These are phyloP conservation scores for Pao palembangensis DNA, from an alignment of 2,113 vertebrate genomes.

Conservation along the genomic window DNA sequence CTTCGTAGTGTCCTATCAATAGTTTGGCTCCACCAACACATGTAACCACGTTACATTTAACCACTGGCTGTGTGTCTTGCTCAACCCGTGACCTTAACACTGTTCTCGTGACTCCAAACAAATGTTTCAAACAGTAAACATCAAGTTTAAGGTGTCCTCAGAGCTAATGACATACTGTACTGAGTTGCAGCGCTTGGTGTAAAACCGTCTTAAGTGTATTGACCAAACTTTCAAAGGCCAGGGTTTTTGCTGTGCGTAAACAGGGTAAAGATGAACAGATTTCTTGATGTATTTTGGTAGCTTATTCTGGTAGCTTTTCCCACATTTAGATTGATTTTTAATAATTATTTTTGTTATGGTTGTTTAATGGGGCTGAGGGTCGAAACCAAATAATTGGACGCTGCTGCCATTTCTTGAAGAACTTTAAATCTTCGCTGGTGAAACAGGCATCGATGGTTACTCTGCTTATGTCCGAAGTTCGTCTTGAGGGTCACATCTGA, in stretches of 20 bases:
- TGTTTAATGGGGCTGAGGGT: not conserved
- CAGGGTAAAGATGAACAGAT: conserved; percentile 59
- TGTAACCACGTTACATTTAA: too few species aligned
- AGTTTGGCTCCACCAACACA: too few species aligned
- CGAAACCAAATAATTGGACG: conserved; percentile 20
- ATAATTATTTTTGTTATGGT: not conserved
- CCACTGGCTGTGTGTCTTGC: too few species aligned
- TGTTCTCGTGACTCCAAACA: too few species aligned
- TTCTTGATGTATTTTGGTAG: conserved; percentile 54
- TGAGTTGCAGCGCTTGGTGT: too few species aligned
- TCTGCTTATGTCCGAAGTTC: conserved; percentile 11
- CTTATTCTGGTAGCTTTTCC: conserved; percentile 55
- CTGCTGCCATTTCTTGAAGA: not conserved
- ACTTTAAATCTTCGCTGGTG: conserved; percentile 13
- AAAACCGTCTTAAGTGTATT: not conserved
- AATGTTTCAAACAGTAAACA: too few species aligned
- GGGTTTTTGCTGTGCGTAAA: conserved; percentile 54
- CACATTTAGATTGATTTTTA: conserved; percentile 55
- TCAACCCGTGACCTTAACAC: too few species aligned
- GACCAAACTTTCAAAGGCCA: conserved; percentile 14
- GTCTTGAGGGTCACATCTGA: conserved; percentile 24
- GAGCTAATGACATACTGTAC: too few species aligned
- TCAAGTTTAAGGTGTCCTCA: too few species aligned
- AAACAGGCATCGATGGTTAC: not conserved
- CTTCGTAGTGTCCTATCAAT: too few species aligned